These are phyloP conservation scores for Archivesica marissinica DNA, from an alignment of 1,140 invertebrate genomes.

Conservation along the genomic window DNA sequence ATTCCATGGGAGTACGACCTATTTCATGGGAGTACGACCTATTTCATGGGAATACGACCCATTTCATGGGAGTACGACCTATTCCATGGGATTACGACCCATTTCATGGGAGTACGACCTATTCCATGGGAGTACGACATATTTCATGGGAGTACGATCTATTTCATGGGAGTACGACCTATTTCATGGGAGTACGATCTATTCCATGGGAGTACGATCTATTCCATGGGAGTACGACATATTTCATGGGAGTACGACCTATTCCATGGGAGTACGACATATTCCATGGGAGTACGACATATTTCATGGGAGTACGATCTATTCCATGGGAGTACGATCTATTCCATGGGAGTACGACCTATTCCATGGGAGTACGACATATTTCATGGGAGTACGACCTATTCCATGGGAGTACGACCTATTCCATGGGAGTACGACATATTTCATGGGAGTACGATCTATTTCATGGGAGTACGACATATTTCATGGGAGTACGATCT, in stretches of 20 bases:
- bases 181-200: conserved; percentile 8
- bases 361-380: conserved; percentile 1
- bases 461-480: conserved; percentile 7
- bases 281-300: conserved; percentile 1
- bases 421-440: conserved; percentile 1
- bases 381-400: conserved; percentile 13
- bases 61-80: conserved; percentile 13
- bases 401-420: conserved; percentile 8
- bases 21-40: conserved; percentile 13
- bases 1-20: conserved; percentile 8
- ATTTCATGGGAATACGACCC: conserved; percentile 13
- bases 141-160: conserved; percentile 8
- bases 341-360: conserved; percentile 8
- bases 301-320: conserved; percentile 8
- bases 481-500: conserved; percentile 8
- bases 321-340: conserved; percentile 2
- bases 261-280: conserved; percentile 1
- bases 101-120: conserved; percentile 13
- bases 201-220: conserved; percentile 2
- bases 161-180: conserved; percentile 13
- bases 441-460: conserved; percentile 8
- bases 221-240: conserved; percentile 1
- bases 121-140: conserved; percentile 1
- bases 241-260: conserved; percentile 13
- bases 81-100: conserved; percentile 6